phyloP scores from a whole-genome alignment of 2,113 vertebrate species.

The Melozone crissalis region DNA sequence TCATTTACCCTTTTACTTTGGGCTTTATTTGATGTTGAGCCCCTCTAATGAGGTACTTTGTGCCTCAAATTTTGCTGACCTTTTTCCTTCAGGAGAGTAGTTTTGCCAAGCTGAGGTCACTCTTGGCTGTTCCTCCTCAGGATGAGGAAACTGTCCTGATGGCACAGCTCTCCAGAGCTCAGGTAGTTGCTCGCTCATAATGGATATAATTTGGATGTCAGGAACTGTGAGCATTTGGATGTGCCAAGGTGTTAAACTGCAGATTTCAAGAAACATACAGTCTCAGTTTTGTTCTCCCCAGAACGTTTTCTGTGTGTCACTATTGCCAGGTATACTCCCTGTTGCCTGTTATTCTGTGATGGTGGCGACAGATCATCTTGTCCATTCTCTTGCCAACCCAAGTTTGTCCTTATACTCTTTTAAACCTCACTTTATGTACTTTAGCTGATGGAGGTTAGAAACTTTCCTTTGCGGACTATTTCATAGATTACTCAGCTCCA shows the following conservation, averaged over 20 bases:
- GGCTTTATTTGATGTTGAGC: background rate
- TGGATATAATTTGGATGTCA: background rate
- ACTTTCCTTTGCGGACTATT: background rate
- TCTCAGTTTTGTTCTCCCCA: background rate
- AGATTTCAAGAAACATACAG: background rate
- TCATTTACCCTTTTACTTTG: background rate
- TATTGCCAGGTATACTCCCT: background rate
- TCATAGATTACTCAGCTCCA: background rate
- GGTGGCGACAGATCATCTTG: background rate
- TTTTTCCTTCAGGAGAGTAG: background rate
- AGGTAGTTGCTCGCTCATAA: background rate
- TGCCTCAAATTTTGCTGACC: background rate
- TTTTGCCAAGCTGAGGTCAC: background rate
- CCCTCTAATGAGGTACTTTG: background rate
- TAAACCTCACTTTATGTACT: background rate
- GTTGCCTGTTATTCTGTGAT: rapidly evolving
- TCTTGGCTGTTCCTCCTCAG: background rate
- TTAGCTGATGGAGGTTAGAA: background rate
- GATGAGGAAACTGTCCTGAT: background rate
- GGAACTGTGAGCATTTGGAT: background rate
- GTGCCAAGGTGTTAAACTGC: background rate
- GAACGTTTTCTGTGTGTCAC: background rate
- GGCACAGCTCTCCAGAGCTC: background rate
- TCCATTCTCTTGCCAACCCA: rapidly evolving
- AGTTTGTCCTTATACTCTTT: background rate